Conservation (phyloP, 2,113 vertebrate genomes). For the Actenoides lindsayi region DNA sequence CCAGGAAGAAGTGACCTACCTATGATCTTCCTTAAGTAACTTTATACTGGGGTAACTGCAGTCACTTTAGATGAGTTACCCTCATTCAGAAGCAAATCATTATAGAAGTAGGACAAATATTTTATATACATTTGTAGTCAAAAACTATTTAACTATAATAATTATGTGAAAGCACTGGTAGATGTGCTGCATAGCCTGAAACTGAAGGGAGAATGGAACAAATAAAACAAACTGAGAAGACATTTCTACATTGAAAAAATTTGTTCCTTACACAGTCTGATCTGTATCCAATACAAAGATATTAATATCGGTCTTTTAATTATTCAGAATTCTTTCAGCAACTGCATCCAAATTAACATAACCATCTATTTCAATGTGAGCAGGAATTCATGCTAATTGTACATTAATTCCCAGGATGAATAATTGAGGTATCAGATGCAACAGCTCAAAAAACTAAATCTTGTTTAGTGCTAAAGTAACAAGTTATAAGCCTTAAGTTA, state of each 20-base stretch:
- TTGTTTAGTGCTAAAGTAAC: conserved; percentile 70
- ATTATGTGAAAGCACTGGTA: conserved; percentile 10
- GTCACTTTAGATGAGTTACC: neutral
- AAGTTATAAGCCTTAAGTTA: conserved; percentile 64
- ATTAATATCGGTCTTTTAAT: conserved; percentile 62
- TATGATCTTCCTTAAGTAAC: neutral
- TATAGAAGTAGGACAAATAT: neutral
- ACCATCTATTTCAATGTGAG: conserved; percentile 68
- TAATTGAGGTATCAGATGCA: conserved; percentile 75
- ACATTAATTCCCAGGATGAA: conserved; percentile 75
- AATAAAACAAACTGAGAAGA: conserved; percentile 45
- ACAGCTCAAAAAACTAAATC: conserved; percentile 63
- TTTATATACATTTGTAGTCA: neutral
- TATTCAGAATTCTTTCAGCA: conserved; percentile 61
- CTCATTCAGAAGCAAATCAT: neutral
- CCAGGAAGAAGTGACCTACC: neutral
- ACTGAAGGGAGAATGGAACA: conserved; percentile 6
- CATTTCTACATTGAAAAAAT: conserved; percentile 18
- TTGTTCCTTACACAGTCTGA: conserved; percentile 16
- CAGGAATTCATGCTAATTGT: conserved; percentile 72
- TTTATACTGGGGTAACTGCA: neutral
- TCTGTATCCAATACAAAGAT: conserved; percentile 53
- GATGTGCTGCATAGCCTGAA: neutral
- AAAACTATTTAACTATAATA: neutral
- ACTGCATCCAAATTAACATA: conserved; percentile 63